These are phyloP conservation scores for Scomber colias DNA, from an alignment of 2,113 vertebrate species.

Conservation along the genomic window DNA sequence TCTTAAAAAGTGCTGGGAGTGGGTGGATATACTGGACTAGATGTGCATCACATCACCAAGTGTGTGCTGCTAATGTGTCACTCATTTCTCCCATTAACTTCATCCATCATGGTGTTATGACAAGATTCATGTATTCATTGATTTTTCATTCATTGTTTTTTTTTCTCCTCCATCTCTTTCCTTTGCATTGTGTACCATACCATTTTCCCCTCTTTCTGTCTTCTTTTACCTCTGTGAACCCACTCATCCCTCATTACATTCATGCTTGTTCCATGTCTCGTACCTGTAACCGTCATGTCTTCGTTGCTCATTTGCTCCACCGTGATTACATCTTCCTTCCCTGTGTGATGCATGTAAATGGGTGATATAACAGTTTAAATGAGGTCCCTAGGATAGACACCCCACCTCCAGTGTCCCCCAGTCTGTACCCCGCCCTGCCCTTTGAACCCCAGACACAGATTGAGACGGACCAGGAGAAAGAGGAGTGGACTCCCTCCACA, in stretches of 20 bases:
- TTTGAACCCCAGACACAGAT: slow-evolving; percentile 52
- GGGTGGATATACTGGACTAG: background rate
- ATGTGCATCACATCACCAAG: background rate
- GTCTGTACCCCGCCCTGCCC: slow-evolving; percentile 20
- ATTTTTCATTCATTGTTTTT: slow-evolving; percentile 43
- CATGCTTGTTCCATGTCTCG: slow-evolving; percentile 1
- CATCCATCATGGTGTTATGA: slow-evolving; percentile 5
- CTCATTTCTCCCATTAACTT: slow-evolving; percentile 2
- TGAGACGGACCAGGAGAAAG: slow-evolving; percentile 21
- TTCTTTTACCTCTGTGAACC: background rate
- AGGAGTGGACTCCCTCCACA: slow-evolving; percentile 25
- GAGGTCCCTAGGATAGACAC: slow-evolving; percentile 58
- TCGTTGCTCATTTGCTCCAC: slow-evolving; percentile 11
- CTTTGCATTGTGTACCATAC: slow-evolving; percentile 3
- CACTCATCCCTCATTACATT: background rate
- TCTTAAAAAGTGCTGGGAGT: background rate
- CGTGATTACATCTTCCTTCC: background rate
- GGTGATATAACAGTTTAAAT: slow-evolving; percentile 49
- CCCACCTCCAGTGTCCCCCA: slow-evolving; percentile 30
- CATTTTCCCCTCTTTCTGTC: slow-evolving; percentile 13
- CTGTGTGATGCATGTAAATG: slow-evolving; percentile 12
- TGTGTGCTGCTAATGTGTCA: slow-evolving; percentile 6
- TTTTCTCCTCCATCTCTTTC: slow-evolving; percentile 28
- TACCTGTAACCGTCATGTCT: background rate
- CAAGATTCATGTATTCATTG: slow-evolving; percentile 29